A percentile compares a stretch with the other conserved stretches of the same genome.
Conservation (phyloP, 2,113 vertebrate genomes). For the Neodon shergylaensis region DNA sequence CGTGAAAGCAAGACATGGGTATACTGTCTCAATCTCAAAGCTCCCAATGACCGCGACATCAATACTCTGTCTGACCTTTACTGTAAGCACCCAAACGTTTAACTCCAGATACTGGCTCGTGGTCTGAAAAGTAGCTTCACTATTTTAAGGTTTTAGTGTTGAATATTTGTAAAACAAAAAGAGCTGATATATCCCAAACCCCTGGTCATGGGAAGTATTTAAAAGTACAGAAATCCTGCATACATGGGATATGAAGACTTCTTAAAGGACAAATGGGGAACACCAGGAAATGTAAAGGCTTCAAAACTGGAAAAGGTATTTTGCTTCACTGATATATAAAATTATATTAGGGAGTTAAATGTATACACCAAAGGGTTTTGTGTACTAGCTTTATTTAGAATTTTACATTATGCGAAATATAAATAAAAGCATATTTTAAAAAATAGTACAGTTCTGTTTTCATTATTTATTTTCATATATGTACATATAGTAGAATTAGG, state of each 20-base stretch:
- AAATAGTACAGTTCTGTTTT: slow-evolving; percentile 86
- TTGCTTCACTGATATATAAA: slow-evolving; percentile 80
- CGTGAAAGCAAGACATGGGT: slow-evolving; percentile 73
- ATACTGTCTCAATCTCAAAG: slow-evolving; percentile 69
- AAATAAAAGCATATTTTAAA: slow-evolving; percentile 87
- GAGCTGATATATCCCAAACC: slow-evolving; percentile 55
- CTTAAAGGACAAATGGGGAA: slow-evolving; percentile 69
- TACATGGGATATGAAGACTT: slow-evolving; percentile 53
- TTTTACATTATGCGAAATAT: slow-evolving; percentile 88
- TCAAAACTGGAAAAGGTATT: slow-evolving; percentile 77
- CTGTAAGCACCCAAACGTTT: slow-evolving; percentile 76
- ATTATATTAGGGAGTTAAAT: slow-evolving; percentile 81
- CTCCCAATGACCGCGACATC: slow-evolving; percentile 74
- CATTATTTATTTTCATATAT: slow-evolving; percentile 88
- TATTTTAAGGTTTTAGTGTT: slow-evolving; percentile 80
- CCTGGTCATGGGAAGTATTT: slow-evolving; percentile 56
- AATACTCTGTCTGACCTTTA: slow-evolving; percentile 63
- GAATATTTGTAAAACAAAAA: slow-evolving; percentile 72
- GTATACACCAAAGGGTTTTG: slow-evolving; percentile 80
- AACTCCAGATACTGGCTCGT: slow-evolving; percentile 76
- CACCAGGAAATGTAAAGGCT: slow-evolving; percentile 81
- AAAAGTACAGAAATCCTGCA: slow-evolving; percentile 72
- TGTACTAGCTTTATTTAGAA: slow-evolving; percentile 84
- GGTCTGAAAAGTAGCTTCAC: slow-evolving; percentile 76
- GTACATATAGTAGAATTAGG: slow-evolving; percentile 85